Evolutionary conservation across 2,888 invertebrate species (phyloP).

Genomic region (Melieria omissa): DNA sequence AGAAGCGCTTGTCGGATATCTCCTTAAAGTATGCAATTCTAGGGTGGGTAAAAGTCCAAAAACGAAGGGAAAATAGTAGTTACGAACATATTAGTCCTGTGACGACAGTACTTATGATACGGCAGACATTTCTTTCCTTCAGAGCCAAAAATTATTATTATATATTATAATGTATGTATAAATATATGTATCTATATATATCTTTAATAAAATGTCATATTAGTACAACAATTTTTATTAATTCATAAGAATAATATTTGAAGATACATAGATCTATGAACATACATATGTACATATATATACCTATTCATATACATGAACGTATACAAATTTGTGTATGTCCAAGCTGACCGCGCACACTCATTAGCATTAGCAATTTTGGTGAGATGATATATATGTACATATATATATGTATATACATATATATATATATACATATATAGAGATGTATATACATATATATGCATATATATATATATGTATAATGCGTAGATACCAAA

Average conservation of each 20-base stretch:
- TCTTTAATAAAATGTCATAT: too few species aligned
- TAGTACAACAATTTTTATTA: not conserved
- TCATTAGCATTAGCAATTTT: not conserved
- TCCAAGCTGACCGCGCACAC: not conserved
- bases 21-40: not conserved
- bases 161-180: not conserved
- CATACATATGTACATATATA: slow-evolving; percentile 28
- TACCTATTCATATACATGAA: slow-evolving; percentile 30
- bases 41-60: too few species aligned
- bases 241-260: slow-evolving; percentile 11
- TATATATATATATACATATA: slow-evolving; percentile 20
- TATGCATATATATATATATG: slow-evolving; percentile 21
- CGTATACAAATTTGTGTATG: slow-evolving; percentile 24
- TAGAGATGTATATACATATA: not conserved
- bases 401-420: slow-evolving; percentile 15
- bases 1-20: too few species aligned
- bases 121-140: too few species aligned
- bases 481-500: slow-evolving; percentile 21
- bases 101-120: too few species aligned
- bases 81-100: too few species aligned
- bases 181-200: not conserved
- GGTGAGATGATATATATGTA: not conserved
- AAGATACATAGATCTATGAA: slow-evolving; percentile 27
- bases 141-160: too few species aligned
- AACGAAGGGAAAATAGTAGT: too few species aligned